Conservation (phyloP, 2,888 invertebrate genomes). For the Atethmia centrago region DNA sequence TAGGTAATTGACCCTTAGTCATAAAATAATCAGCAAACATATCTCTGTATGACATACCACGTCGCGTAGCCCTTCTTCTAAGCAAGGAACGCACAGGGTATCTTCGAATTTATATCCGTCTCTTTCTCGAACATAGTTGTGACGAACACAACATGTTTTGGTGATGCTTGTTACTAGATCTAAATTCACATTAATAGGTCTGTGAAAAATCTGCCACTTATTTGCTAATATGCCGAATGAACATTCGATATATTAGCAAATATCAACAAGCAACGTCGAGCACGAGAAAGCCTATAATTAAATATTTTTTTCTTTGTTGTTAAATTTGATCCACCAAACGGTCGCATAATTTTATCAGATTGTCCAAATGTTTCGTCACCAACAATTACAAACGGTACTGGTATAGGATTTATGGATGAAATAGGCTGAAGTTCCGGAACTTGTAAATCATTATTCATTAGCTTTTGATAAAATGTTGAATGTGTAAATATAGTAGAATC, state of each 20-base stretch:
- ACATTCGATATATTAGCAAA: constrained; percentile 27
- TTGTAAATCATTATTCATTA: constrained; percentile 48
- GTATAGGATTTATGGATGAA: constrained; percentile 22
- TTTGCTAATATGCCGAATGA: constrained; percentile 26
- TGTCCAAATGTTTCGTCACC: no score
- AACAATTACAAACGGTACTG: no score
- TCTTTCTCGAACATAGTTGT: constrained; percentile 10
- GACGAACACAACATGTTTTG: constrained; percentile 1
- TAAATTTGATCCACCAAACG: constrained; percentile 12
- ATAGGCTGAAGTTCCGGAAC: constrained; percentile 18
- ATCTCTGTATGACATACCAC: no score
- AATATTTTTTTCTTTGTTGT: constrained; percentile 31
- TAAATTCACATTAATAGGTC: constrained; percentile 26
- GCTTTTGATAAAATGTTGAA: constrained; percentile 55
- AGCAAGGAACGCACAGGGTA: constrained; percentile 40
- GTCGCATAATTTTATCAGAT: no score
- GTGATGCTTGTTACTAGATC: constrained; percentile 23
- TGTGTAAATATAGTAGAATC: constrained; percentile 47
- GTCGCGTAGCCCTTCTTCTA: constrained; percentile 16
- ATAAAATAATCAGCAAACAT: no score
- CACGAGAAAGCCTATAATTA: constrained; percentile 36
- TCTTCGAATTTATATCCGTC: constrained; percentile 38
- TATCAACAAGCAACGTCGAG: no score
- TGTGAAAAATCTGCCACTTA: constrained; percentile 22
- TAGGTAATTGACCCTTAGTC: no score